These are phyloP conservation scores for Phytoseiulus persimilis DNA, from an alignment of 2,888 invertebrate genomes.

Conservation along the genomic window DNA sequence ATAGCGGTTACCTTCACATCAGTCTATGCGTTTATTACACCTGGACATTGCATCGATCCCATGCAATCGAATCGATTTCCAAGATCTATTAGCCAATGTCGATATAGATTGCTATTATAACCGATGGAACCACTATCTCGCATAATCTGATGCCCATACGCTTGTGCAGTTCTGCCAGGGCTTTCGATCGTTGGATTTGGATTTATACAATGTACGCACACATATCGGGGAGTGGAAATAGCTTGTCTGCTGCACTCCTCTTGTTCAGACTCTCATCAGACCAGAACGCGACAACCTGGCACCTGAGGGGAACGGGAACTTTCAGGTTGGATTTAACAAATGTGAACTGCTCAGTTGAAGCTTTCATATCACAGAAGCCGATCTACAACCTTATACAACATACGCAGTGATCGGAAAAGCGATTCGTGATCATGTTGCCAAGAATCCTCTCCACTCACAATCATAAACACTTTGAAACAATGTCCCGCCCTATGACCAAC, in stretches of 20 bases:
- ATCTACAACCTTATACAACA: neutral
- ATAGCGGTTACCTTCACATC: no score
- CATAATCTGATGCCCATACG: neutral
- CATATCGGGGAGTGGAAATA: neutral
- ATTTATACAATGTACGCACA: neutral
- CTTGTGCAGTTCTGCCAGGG: neutral
- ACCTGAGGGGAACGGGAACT: neutral
- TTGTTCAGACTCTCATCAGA: neutral
- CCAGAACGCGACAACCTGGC: neutral
- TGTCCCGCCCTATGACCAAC: neutral
- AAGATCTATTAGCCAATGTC: no score
- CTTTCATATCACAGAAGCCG: neutral
- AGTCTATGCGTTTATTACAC: no score
- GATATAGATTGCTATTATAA: neutral
- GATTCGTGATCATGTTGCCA: neutral
- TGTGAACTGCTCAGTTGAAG: neutral
- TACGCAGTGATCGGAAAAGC: neutral
- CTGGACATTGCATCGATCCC: no score
- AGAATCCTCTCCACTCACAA: neutral
- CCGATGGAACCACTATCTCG: neutral
- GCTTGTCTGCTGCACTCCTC: neutral
- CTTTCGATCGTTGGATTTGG: neutral
- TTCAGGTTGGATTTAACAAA: neutral
- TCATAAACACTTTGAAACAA: neutral
- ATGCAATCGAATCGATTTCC: no score